These are phyloP conservation scores for Cephus nigrinus DNA, from an alignment of 2,888 invertebrate genomes.

Conservation along the genomic window DNA sequence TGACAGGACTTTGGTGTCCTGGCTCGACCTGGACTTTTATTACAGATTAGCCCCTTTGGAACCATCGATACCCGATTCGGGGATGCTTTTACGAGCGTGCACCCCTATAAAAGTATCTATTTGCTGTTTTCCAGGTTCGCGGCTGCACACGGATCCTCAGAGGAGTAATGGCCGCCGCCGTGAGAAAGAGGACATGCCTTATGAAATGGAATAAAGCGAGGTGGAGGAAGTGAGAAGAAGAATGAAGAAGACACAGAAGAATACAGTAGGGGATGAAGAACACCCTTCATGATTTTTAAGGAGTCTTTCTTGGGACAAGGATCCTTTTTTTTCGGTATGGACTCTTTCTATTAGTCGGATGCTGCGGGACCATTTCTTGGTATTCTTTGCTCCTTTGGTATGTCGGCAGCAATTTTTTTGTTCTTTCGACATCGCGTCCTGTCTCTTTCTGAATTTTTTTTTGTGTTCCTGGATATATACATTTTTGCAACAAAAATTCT, in stretches of 20 bases:
- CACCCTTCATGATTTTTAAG: neutral
- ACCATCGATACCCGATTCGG: conserved; percentile 57
- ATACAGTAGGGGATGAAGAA: neutral
- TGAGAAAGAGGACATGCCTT: neutral
- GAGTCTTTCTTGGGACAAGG: neutral
- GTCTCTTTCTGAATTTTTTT: neutral
- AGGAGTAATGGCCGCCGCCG: neutral
- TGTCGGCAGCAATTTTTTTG: neutral
- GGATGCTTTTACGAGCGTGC: conserved; percentile 44
- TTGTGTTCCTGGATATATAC: no score
- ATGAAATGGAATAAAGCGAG: neutral
- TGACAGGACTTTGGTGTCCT: neutral
- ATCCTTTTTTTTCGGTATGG: neutral
- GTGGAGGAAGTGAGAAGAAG: neutral
- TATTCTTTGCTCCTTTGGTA: neutral
- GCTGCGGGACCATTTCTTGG: neutral
- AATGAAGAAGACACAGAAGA: neutral
- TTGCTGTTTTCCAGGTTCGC: conserved; percentile 48
- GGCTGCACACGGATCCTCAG: neutral
- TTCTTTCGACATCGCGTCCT: neutral
- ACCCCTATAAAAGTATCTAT: conserved; percentile 61
- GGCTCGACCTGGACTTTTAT: conserved; percentile 48
- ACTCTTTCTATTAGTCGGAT: neutral
- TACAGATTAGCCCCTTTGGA: conserved; percentile 63
- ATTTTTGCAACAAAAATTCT: neutral